A percentile compares a stretch with the other conserved stretches of the same genome.
Conservation (phyloP, 2,113 vertebrate species). For the Heterochromis multidens region DNA sequence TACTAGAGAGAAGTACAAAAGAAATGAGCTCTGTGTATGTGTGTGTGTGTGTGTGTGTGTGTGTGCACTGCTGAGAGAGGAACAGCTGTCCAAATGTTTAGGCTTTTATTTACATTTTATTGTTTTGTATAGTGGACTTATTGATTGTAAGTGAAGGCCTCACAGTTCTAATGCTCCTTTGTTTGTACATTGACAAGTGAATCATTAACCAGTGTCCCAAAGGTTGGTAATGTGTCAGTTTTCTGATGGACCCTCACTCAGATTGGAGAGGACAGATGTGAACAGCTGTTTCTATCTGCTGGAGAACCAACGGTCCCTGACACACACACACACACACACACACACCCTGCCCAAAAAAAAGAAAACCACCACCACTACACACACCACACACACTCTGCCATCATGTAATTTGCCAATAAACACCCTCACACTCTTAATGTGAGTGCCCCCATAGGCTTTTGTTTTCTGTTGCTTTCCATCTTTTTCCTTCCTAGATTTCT, state of each 20-base stretch:
- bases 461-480: background rate
- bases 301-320: background rate
- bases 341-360: too few relatives aligned
- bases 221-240: background rate
- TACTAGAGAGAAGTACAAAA: background rate
- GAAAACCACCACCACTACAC: too few relatives aligned
- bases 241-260: background rate
- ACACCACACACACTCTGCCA: background rate
- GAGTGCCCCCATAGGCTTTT: background rate
- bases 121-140: too few relatives aligned
- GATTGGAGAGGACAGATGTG: background rate
- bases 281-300: background rate
- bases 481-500: background rate
- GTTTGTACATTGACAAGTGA: too few relatives aligned
- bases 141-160: too few relatives aligned
- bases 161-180: too few relatives aligned
- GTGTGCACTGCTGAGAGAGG: conserved; percentile 1
- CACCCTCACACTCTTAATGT: background rate
- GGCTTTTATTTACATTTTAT: too few relatives aligned
- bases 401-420: conserved; percentile 17
- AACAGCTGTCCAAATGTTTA: too few relatives aligned
- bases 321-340: background rate
- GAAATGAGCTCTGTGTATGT: background rate
- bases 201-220: background rate
- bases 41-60: background rate